A percentile compares a stretch with the other conserved stretches of the same genome.
These are phyloP conservation scores for Lordiphosa collinella DNA, from an alignment of 1,140 invertebrate species.

Conservation along the genomic window DNA sequence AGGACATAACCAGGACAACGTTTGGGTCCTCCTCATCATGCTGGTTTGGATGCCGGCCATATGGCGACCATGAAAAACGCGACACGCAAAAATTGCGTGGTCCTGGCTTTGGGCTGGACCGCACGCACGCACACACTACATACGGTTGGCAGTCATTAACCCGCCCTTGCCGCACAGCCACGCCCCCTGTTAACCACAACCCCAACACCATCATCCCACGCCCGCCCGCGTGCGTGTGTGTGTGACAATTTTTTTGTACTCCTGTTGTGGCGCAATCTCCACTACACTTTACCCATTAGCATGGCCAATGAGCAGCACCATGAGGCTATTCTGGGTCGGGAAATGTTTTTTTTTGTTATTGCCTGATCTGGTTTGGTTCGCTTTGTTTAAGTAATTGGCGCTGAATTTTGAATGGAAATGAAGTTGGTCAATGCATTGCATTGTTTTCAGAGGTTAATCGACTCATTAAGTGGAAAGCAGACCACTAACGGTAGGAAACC, in stretches of 20 bases:
- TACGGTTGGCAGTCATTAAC: constrained; percentile 27
- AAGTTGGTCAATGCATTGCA: not conserved
- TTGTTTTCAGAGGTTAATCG: constrained; percentile 5
- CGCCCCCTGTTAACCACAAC: constrained; percentile 23
- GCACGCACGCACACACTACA: constrained; percentile 10
- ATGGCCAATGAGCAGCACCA: not conserved
- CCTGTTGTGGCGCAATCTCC: not conserved
- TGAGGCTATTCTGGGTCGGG: not conserved
- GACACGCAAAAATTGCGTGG: constrained; percentile 26
- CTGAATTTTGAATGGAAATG: constrained; percentile 10
- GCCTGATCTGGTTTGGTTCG: constrained; percentile 1
- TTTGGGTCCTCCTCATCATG: not conserved
- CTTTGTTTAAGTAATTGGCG: constrained; percentile 27
- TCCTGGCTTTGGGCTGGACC: constrained; percentile 6
- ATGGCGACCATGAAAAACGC: constrained; percentile 7
- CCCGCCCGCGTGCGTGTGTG: constrained; percentile 4
- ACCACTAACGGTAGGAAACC: too few species aligned
- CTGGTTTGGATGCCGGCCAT: not conserved
- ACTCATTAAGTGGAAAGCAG: constrained; percentile 13
- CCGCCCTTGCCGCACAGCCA: constrained; percentile 22
- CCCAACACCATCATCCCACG: constrained; percentile 1
- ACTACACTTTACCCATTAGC: constrained; percentile 13
- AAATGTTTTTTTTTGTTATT: not conserved
- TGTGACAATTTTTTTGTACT: constrained; percentile 12
- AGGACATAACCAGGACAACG: constrained; percentile 18